Evolutionary conservation across 2,888 invertebrate genomes (phyloP).

Genomic region (Sphaerophoria taeniata): DNA sequence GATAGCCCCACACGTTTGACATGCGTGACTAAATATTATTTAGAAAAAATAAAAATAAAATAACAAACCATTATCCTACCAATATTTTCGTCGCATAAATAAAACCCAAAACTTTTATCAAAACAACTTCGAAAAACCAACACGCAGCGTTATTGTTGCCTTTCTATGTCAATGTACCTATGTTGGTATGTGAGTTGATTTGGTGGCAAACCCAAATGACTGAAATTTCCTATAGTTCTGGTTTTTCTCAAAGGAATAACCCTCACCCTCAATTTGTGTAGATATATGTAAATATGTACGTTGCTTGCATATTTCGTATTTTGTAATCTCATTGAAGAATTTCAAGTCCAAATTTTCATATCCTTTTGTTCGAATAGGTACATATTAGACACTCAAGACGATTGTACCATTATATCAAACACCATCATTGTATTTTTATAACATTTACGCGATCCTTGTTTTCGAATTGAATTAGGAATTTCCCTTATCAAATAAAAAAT

Average conservation of each 20-base stretch:
- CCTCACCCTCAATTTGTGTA: background rate
- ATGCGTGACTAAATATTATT: no score
- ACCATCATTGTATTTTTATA: background rate
- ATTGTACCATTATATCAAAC: background rate
- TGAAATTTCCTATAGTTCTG: slow-evolving; percentile 13
- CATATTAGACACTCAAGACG: background rate
- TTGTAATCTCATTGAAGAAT: slow-evolving; percentile 6
- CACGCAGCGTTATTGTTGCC: no score
- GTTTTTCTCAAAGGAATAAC: slow-evolving; percentile 25
- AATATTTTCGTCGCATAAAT: no score
- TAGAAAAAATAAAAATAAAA: no score
- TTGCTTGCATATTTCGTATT: background rate
- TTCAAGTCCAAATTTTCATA: background rate
- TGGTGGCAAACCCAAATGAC: slow-evolving; percentile 27
- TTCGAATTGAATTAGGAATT: slow-evolving; percentile 17
- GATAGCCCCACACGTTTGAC: no score
- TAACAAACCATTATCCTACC: no score
- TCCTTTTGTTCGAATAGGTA: background rate
- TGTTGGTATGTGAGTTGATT: background rate
- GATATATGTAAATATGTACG: background rate
- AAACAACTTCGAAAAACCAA: no score
- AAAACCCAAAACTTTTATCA: no score
- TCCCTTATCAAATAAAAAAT: slow-evolving; percentile 22
- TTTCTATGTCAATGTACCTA: no score
- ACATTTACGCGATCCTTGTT: slow-evolving; percentile 4